Evolutionary conservation across 2,888 invertebrate species (phyloP), one percentile per base, ranked within the genome.

Genomic region (Drosophila setosimentum): DNA sequence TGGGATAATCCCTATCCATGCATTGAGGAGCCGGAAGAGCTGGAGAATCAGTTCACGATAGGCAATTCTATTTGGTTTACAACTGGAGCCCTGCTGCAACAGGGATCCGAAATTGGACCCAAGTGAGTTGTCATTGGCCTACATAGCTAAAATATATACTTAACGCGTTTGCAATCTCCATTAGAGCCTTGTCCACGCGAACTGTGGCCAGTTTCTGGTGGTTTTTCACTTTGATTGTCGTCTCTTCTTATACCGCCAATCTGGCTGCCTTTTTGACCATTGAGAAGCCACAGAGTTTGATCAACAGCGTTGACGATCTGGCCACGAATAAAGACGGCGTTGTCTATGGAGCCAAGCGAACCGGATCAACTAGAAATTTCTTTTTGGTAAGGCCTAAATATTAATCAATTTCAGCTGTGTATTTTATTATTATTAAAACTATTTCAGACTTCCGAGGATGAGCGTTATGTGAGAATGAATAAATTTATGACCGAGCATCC

Each of bases 11-110:
- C 97, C 0, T 96, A 96, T 93, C 96, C 97, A 0, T 97, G 97
- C 89, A 95, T 97, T 74, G 96, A 96, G 82, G 97, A 97, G 86
- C 96, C 97, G 2, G 96, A 96, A 73, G 96, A 95, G 60, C 94
- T 98, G 58, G 96, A 97, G 87, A 98, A 98, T 93, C 97, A 96
- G 87, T 96, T 97, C 93, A 96, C 95, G 35, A 94, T 97, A 61
- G 95, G 96, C 42, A 97, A 98, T 93, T 96, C 97, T 10, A 95
- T 98, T 79, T 98, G 98, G 98, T 97, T 98, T 92, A 96, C 97
- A 30, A 95, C 97, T 53, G 97, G 97, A n/a, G 96, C 96, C 87
- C 94, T 97, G 73, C 94, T 97, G 90, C 97, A 97, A 63, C 98
- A 98, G 92, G 98, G 98, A 49, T 96, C 97, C 1, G 98, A 98